These are phyloP conservation scores for Clivina fossor DNA, from an alignment of 2,888 invertebrate species.

Conservation along the genomic window DNA sequence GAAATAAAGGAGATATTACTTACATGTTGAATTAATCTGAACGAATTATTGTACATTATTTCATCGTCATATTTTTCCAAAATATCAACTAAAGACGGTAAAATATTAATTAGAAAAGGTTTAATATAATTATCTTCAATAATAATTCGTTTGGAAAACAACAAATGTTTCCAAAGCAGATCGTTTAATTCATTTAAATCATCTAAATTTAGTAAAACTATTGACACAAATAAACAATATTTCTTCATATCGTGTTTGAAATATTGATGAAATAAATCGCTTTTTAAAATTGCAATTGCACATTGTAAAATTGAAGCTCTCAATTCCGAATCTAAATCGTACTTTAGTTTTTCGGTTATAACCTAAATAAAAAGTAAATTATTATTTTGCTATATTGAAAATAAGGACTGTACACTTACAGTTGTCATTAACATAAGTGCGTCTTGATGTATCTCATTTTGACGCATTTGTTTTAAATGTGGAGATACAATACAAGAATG, in stretches of 20 bases:
- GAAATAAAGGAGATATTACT: constrained; percentile 26
- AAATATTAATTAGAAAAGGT: constrained; percentile 39
- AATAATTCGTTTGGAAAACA: constrained; percentile 40
- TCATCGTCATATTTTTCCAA: constrained; percentile 38
- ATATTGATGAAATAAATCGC: constrained; percentile 44
- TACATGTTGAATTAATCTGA: constrained; percentile 43
- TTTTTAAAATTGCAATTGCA: constrained; percentile 36
- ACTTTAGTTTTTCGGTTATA: constrained; percentile 17
- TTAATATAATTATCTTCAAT: constrained; percentile 38
- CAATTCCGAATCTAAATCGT: constrained; percentile 1
- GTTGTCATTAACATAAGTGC: constrained; percentile 42
- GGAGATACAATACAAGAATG: constrained; percentile 43
- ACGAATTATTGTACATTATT: constrained; percentile 39
- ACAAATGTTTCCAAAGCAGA: constrained; percentile 39
- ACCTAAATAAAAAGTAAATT: constrained; percentile 7
- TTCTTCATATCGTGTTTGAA: constrained; percentile 43
- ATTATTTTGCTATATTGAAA: background rate
- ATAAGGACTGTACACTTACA: constrained; percentile 32
- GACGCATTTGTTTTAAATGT: constrained; percentile 43
- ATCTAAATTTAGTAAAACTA: constrained; percentile 37
- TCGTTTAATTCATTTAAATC: constrained; percentile 30
- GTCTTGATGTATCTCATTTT: constrained; percentile 43
- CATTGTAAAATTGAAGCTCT: constrained; percentile 15
- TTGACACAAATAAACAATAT: constrained; percentile 43
- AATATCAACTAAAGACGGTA: constrained; percentile 39